Percentiles rank a stretch among this genome's conserved stretches.
Conservation (phyloP, 2,888 invertebrate species). For the Dascillus cervinus region DNA sequence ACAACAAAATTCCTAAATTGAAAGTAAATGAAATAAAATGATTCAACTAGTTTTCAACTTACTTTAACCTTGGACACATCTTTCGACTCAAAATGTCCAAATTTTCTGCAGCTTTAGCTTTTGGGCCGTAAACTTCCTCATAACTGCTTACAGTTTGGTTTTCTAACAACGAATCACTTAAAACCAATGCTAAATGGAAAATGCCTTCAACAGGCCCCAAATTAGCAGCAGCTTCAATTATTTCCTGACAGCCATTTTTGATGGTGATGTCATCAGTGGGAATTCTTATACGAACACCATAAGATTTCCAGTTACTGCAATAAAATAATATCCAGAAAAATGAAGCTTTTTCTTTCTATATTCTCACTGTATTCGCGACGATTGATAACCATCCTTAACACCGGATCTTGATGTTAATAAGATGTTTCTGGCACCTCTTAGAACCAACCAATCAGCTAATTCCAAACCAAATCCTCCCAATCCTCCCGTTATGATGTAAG, state of each 20-base stretch:
- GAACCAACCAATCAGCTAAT: conserved; percentile 75
- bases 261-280: conserved; percentile 63
- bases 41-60: too few relatives aligned
- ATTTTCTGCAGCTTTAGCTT: too few relatives aligned
- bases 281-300: conserved; percentile 58
- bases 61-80: too few relatives aligned
- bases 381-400: conserved; percentile 74
- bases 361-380: conserved; percentile 55
- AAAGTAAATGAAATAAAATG: too few relatives aligned
- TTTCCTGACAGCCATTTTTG: conserved; percentile 54
- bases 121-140: too few relatives aligned
- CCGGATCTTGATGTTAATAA: conserved; percentile 77
- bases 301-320: conserved; percentile 56
- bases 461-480: conserved; percentile 90
- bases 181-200: conserved; percentile 75
- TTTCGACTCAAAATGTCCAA: too few relatives aligned
- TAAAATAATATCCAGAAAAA: not conserved
- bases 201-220: conserved; percentile 69
- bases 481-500: conserved; percentile 65
- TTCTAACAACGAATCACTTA: conserved; percentile 63
- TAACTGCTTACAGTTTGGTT: conserved; percentile 63
- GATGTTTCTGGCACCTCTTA: conserved; percentile 70
- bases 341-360: conserved; percentile 1
- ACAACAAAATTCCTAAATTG: conserved; percentile 70
- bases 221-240: conserved; percentile 53